A percentile compares a stretch with the other conserved stretches of the same genome.
Evolutionary conservation across 2,888 invertebrate genomes (phyloP).

Genomic region (Xylophagus ater): DNA sequence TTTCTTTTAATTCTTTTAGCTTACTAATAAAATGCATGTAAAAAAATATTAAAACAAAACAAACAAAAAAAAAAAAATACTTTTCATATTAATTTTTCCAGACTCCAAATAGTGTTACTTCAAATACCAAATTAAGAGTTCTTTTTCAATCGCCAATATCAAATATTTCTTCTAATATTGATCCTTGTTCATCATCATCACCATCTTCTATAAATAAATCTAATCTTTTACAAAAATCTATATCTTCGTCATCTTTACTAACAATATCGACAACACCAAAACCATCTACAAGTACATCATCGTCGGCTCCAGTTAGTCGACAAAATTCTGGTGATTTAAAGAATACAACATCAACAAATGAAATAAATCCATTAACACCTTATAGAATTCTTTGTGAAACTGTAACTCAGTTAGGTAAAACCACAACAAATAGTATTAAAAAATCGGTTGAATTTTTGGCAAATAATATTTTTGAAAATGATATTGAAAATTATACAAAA

Average conservation of each 20-base stretch:
- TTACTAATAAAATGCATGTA: constrained; percentile 9
- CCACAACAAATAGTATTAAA: background rate
- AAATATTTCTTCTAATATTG: constrained; percentile 1
- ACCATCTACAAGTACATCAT: constrained; percentile 1
- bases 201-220: constrained; percentile 21
- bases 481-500: constrained; percentile 24
- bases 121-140: constrained; percentile 32
- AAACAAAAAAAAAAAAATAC: no score
- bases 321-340: constrained; percentile 27
- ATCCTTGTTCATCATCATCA: constrained; percentile 5
- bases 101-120: constrained; percentile 32
- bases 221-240: constrained; percentile 33
- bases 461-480: no score
- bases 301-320: constrained; percentile 32
- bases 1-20: background rate
- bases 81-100: constrained; percentile 18
- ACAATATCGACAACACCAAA: constrained; percentile 16
- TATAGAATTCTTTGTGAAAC: background rate
- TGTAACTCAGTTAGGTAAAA: background rate
- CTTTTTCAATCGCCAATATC: constrained; percentile 36
- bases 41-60: constrained; percentile 2
- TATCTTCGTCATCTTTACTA: constrained; percentile 32
- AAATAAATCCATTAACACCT: background rate
- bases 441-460: background rate
- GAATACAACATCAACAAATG: constrained; percentile 12